phyloP scores from a whole-genome alignment of 2,797 vertebrate genomes.

The Thaleichthys pacificus region DNA sequence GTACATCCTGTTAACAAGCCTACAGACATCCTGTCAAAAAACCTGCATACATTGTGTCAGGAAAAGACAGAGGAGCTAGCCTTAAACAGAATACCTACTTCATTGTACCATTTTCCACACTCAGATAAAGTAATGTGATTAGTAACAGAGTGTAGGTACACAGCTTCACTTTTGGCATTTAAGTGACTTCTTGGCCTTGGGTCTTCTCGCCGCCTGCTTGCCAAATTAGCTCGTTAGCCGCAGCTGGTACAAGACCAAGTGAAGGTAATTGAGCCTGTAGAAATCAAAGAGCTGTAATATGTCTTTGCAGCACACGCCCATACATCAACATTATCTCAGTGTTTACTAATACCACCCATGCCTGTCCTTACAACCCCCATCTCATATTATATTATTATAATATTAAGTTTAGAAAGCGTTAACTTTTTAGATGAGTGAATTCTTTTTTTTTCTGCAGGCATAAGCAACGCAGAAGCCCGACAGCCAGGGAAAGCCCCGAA shows the following conservation, averaged over 20 bases:
- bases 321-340: constrained; percentile 8
- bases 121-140: not conserved
- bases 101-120: no score
- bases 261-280: constrained; percentile 18
- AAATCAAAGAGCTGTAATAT: constrained; percentile 10
- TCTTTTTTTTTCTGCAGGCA: constrained; percentile 70
- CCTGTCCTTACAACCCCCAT: not conserved
- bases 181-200: not conserved
- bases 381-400: not conserved
- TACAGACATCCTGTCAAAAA: no score
- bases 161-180: not conserved
- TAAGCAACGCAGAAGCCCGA: constrained; percentile 90
- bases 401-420: no score
- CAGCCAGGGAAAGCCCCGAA: constrained; percentile 92
- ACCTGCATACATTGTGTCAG: no score
- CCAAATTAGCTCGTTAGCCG: constrained; percentile 6
- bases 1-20: not conserved
- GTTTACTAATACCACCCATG: not conserved
- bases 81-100: no score
- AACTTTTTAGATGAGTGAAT: no score
- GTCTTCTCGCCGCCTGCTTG: not conserved
- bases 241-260: not conserved
- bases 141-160: not conserved
- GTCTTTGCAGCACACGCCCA: not conserved
- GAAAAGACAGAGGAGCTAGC: no score